Percentiles rank a stretch among this genome's conserved stretches.
Conservation (phyloP, 2,113 vertebrate species). For the Terrapene triunguis region DNA sequence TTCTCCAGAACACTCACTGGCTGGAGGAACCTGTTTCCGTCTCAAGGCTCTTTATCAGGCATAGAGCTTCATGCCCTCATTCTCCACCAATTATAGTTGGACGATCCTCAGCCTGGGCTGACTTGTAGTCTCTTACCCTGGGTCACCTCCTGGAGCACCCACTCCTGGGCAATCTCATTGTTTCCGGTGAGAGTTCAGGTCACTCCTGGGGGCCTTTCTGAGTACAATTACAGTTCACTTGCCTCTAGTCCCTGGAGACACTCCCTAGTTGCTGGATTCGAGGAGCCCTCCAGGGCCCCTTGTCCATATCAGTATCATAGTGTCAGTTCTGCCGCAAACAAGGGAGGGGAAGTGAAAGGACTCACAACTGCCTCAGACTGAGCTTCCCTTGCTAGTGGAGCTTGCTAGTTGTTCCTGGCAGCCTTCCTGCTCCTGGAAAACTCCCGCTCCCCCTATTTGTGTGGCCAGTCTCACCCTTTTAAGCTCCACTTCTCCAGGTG, state of each 20-base stretch:
- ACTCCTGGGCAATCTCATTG: neutral
- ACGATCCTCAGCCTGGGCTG: neutral
- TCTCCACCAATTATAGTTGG: neutral
- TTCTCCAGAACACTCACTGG: neutral
- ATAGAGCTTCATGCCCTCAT: neutral
- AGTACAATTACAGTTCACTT: neutral
- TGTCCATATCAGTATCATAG: neutral
- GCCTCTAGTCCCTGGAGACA: neutral
- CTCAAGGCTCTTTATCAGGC: neutral
- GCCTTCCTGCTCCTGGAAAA: neutral
- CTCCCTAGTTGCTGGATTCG: neutral
- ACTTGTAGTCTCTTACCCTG: neutral
- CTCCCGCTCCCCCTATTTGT: neutral
- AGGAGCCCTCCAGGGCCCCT: neutral
- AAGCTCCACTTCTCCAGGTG: neutral
- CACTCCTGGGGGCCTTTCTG: neutral
- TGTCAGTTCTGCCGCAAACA: neutral
- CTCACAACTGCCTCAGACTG: neutral
- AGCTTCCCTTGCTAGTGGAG: neutral
- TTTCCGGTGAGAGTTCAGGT: neutral
- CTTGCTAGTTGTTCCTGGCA: neutral
- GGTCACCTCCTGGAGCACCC: neutral
- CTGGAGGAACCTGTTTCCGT: neutral
- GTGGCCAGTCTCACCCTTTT: neutral
- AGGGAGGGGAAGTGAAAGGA: neutral